Evolutionary conservation across 2,797 vertebrate genomes (phyloP).

Genomic region (Lateolabrax maculatus): DNA sequence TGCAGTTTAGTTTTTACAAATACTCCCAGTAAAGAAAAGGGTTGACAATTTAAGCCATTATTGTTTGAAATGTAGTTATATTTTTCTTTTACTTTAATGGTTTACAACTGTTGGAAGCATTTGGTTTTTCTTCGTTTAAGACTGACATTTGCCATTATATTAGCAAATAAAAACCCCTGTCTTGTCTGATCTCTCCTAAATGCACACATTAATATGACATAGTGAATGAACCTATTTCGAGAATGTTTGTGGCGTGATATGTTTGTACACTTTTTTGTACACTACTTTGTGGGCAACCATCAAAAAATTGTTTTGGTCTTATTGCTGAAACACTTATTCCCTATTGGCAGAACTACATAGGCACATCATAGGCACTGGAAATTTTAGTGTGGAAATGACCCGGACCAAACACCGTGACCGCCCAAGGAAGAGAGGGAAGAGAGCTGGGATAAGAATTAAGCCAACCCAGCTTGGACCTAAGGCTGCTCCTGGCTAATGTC

Average conservation of each 20-base stretch:
- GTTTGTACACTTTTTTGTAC: too few relatives aligned
- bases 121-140: neutral
- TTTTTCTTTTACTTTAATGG: slow-evolving; percentile 13
- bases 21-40: neutral
- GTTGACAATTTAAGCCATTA: neutral
- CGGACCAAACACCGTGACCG: too few relatives aligned
- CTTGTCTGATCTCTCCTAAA: neutral
- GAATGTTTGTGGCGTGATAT: neutral
- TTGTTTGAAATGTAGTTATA: slow-evolving; percentile 7
- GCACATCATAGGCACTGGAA: too few relatives aligned
- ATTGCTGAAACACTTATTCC: too few relatives aligned
- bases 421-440: too few relatives aligned
- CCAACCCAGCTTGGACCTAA: too few relatives aligned
- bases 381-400: too few relatives aligned
- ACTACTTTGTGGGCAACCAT: too few relatives aligned
- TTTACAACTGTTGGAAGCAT: neutral
- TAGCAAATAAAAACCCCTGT: neutral
- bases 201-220: neutral
- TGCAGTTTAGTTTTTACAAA: neutral
- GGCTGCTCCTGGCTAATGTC: too few relatives aligned
- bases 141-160: slow-evolving; percentile 17
- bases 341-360: too few relatives aligned
- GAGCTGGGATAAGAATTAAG: too few relatives aligned
- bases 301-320: too few relatives aligned
- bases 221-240: neutral